Percentiles rank a stretch among this genome's conserved stretches.
These are phyloP conservation scores for Mohoua ochrocephala DNA, from an alignment of 2,113 vertebrate species.

Conservation along the genomic window DNA sequence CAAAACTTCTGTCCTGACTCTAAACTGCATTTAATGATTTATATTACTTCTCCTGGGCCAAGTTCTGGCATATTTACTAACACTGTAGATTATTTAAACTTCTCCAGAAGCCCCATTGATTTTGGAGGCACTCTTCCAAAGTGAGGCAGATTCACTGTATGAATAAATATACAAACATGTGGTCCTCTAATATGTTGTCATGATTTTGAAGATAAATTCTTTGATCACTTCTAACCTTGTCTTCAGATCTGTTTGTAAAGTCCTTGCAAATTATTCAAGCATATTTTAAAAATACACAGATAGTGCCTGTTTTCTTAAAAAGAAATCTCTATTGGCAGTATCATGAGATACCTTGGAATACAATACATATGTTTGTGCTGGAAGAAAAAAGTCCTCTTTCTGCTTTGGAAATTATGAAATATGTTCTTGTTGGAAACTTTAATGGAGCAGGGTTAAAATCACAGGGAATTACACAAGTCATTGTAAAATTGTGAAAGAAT, in stretches of 20 bases:
- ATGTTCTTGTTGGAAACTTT: background rate
- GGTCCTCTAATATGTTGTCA: background rate
- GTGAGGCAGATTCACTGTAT: background rate
- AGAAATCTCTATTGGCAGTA: background rate
- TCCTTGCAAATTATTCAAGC: background rate
- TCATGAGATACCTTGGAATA: background rate
- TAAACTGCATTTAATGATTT: slow-evolving; percentile 30
- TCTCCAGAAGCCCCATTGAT: background rate
- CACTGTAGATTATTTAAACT: background rate
- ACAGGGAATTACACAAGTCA: background rate
- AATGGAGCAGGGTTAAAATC: slow-evolving; percentile 7
- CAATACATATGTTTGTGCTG: background rate
- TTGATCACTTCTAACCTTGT: background rate
- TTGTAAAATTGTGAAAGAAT: background rate
- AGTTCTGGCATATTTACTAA: background rate
- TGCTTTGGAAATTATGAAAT: background rate
- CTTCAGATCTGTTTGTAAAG: slow-evolving; percentile 2
- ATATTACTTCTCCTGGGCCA: background rate
- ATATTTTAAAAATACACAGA: background rate
- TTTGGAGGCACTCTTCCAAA: background rate
- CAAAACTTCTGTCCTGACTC: slow-evolving; percentile 21
- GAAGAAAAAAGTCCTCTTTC: background rate
- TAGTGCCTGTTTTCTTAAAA: background rate
- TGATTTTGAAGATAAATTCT: background rate
- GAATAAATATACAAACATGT: background rate